These are phyloP conservation scores for Calosoma granatense DNA, from an alignment of 1,140 invertebrate species.

Conservation along the genomic window DNA sequence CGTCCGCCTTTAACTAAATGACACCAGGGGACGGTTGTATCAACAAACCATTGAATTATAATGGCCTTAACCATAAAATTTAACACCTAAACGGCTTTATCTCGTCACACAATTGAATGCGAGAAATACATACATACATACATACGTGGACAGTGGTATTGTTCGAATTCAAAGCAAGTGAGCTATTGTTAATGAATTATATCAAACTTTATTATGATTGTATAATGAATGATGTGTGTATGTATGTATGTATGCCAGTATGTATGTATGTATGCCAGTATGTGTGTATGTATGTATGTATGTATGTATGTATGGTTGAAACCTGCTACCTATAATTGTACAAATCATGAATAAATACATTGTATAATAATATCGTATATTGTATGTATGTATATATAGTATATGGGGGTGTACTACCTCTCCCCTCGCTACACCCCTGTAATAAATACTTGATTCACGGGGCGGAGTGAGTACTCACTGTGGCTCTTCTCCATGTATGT, in stretches of 20 bases:
- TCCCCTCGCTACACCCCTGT: background rate
- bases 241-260: too few relatives aligned
- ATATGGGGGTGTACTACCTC: background rate
- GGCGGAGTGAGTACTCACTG: background rate
- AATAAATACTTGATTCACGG: background rate
- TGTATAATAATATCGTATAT: background rate
- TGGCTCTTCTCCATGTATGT: background rate
- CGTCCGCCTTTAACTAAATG: too few relatives aligned
- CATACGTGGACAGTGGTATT: too few relatives aligned
- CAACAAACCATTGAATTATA: slow-evolving; percentile 8
- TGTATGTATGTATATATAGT: background rate
- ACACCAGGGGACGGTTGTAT: background rate
- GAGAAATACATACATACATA: too few relatives aligned
- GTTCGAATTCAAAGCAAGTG: too few relatives aligned
- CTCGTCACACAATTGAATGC: too few relatives aligned
- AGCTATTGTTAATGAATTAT: too few relatives aligned
- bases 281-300: too few relatives aligned
- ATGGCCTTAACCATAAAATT: slow-evolving; percentile 8
- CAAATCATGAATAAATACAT: slow-evolving; percentile 3
- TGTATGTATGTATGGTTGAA: background rate
- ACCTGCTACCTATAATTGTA: slow-evolving; percentile 3
- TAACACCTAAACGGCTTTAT: background rate
- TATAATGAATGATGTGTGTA: too few relatives aligned
- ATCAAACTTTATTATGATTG: too few relatives aligned
- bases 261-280: too few relatives aligned